These are phyloP conservation scores for Macrosteles quadrilineatus DNA, from an alignment of 1,140 invertebrate species.

Conservation along the genomic window DNA sequence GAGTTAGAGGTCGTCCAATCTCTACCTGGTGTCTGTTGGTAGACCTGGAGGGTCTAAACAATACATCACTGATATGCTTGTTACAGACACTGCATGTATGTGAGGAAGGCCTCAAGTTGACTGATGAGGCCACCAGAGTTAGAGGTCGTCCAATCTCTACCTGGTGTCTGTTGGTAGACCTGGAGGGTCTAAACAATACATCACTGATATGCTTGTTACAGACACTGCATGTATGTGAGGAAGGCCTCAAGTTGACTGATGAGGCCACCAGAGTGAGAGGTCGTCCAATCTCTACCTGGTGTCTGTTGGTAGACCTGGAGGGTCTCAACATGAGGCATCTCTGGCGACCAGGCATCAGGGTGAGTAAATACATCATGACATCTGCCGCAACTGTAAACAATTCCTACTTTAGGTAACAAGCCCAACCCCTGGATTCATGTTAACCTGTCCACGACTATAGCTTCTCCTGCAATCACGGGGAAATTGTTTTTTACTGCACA, in stretches of 20 bases:
- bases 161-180: conserved; percentile 89
- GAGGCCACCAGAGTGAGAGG: conserved; percentile 74
- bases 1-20: conserved; percentile 70
- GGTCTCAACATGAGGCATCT: conserved; percentile 94
- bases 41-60: conserved; percentile 92
- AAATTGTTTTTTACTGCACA: no score
- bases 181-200: conserved; percentile 94
- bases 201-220: conserved; percentile 48
- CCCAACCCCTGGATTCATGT: no score
- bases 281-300: conserved; percentile 85
- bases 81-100: conserved; percentile 78
- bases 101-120: conserved; percentile 78
- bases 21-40: conserved; percentile 89
- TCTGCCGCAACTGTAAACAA: no score
- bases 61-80: no score
- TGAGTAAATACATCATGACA: no score
- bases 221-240: conserved; percentile 85
- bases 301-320: conserved; percentile 89
- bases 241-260: conserved; percentile 78
- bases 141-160: conserved; percentile 78
- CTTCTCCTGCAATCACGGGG: no score
- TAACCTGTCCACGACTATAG: no score
- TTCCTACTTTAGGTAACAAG: no score
- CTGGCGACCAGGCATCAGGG: conserved; percentile 89
- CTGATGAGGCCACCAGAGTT: conserved; percentile 78